phyloP scores from a whole-genome alignment of 2,113 vertebrate genomes.

The Pedetes capensis region DNA sequence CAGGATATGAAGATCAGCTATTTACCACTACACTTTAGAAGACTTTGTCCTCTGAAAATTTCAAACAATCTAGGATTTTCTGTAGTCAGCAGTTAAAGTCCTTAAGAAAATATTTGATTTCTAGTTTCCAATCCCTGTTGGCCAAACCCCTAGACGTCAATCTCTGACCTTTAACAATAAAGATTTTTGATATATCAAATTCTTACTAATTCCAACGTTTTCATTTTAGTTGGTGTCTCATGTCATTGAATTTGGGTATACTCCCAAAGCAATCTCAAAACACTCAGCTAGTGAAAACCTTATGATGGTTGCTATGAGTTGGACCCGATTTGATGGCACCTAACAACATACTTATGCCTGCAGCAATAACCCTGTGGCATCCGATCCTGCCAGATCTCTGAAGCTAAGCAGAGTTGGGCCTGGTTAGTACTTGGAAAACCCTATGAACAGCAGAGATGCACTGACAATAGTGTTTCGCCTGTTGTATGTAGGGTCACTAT shows the following conservation, averaged over 20 bases:
- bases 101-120: constrained; percentile 29
- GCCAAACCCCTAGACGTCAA: constrained; percentile 6
- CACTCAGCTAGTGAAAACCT: no score
- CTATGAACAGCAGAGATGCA: no score
- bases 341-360: no score
- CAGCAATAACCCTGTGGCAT: no score
- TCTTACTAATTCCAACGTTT: constrained; percentile 13
- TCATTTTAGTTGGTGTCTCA: not conserved
- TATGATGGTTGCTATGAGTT: no score
- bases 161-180: not conserved
- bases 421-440: no score
- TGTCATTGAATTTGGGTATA: constrained; percentile 17
- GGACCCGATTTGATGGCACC: no score
- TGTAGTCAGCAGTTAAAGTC: not conserved
- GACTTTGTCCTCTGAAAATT: not conserved
- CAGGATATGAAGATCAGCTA: not conserved
- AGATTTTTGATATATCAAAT: not conserved
- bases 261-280: no score
- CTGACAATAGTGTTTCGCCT: no score
- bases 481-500: no score
- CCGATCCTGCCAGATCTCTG: no score
- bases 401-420: no score
- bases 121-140: not conserved
- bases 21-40: not conserved
- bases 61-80: not conserved